Percentiles rank a stretch among this genome's conserved stretches.
phyloP scores from a whole-genome alignment of 2,888 invertebrate species.

The Pristionchus fissidentatus region DNA sequence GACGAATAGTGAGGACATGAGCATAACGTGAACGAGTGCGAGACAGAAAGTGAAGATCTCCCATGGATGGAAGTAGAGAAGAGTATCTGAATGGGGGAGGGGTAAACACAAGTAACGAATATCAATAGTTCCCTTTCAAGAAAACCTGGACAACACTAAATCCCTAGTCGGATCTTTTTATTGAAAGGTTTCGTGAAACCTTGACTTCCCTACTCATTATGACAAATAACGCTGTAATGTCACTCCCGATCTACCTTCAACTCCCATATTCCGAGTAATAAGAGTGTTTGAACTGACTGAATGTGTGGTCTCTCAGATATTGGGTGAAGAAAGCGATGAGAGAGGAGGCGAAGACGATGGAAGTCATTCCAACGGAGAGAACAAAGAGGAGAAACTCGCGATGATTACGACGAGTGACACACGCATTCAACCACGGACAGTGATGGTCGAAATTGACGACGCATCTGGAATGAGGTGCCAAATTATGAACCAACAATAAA shows the following conservation, averaged over 20 bases:
- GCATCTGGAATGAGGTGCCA: conserved; percentile 55
- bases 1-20: conserved; percentile 56
- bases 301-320: not conserved
- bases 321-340: conserved; percentile 2
- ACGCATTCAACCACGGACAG: conserved; percentile 65
- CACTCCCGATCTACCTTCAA: too few relatives aligned
- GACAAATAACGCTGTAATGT: not conserved
- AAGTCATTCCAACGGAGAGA: conserved; percentile 51
- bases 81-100: conserved; percentile 55
- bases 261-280: not conserved
- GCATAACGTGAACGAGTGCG: conserved; percentile 57
- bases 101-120: not conserved
- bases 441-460: conserved; percentile 65
- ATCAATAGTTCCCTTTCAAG: not conserved
- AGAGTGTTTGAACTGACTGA: not conserved
- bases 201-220: not conserved
- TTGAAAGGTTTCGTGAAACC: not conserved
- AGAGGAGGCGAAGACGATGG: conserved; percentile 18
- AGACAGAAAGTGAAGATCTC: conserved; percentile 57
- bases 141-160: not conserved
- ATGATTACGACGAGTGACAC: conserved; percentile 61
- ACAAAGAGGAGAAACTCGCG: conserved; percentile 62
- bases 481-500: too few relatives aligned
- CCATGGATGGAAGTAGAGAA: conserved; percentile 54
- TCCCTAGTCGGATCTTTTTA: too few relatives aligned